Conservation (phyloP, 2,797 vertebrate species). For the Dendrocincla tyrannina region DNA sequence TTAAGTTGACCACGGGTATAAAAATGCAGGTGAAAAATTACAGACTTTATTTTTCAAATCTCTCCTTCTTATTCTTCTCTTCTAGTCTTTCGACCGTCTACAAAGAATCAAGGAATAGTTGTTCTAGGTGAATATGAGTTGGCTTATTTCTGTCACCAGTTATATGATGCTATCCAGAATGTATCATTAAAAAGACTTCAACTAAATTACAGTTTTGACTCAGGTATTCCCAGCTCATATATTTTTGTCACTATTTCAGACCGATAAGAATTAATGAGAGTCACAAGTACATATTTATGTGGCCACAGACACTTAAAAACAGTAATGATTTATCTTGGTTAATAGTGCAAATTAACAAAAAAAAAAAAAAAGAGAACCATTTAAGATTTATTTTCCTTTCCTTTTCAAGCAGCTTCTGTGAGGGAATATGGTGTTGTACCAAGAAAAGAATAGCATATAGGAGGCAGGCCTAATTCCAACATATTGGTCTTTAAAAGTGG, state of each 20-base stretch:
- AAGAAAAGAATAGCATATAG: neutral
- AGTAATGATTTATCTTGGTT: constrained; percentile 61
- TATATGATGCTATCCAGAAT: constrained; percentile 65
- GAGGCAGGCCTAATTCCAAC: neutral
- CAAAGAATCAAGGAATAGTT: constrained; percentile 42
- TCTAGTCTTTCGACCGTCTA: neutral
- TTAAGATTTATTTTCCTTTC: neutral
- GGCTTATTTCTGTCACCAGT: constrained; percentile 67
- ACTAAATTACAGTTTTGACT: constrained; percentile 61
- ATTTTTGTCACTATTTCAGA: constrained; percentile 64
- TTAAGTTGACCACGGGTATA: neutral
- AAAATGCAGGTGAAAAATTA: constrained; percentile 52
- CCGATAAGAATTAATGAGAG: constrained; percentile 64
- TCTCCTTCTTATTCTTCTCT: constrained; percentile 25
- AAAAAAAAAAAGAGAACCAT: neutral
- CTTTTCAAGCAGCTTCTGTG: neutral
- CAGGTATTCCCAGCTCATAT: constrained; percentile 67
- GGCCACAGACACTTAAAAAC: constrained; percentile 41
- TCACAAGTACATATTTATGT: constrained; percentile 45
- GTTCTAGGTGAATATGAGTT: constrained; percentile 55
- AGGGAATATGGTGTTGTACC: neutral
- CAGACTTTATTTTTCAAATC: constrained; percentile 48
- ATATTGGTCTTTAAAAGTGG: neutral
- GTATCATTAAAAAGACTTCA: constrained; percentile 58
- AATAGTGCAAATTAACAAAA: constrained; percentile 58